Evolutionary conservation across 2,797 vertebrate genomes (phyloP).

Genomic region (Enteromius argenteus): DNA sequence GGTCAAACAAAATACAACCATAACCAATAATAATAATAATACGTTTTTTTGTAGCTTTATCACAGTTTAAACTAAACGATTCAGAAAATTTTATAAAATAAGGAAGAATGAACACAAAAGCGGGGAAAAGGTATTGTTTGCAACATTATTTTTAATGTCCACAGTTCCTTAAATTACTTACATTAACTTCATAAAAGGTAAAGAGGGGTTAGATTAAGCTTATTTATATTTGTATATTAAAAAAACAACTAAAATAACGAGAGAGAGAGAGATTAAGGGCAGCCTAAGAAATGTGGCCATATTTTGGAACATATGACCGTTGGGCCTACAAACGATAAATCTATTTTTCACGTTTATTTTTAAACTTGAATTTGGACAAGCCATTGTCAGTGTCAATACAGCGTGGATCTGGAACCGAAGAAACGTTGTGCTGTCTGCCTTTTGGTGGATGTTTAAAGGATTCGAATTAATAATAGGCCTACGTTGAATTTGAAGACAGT

Average conservation of each 20-base stretch:
- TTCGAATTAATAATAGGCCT: not conserved
- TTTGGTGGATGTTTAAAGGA: conserved; percentile 14
- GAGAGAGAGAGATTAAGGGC: not conserved
- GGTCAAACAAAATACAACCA: not conserved
- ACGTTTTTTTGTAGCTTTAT: not conserved
- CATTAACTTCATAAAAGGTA: not conserved
- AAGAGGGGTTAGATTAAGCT: not conserved
- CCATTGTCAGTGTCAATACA: not conserved
- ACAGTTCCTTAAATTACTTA: not conserved
- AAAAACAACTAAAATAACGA: not conserved
- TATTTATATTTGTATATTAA: not conserved
- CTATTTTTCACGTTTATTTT: not conserved
- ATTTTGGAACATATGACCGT: not conserved
- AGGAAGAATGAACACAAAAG: too few relatives aligned
- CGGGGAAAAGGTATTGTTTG: not conserved
- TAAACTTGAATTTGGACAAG: conserved; percentile 2
- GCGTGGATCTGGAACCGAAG: not conserved
- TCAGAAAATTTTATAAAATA: not conserved
- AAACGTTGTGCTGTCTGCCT: not conserved
- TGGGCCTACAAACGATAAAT: too few relatives aligned
- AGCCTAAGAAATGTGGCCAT: not conserved
- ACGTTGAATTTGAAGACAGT: not conserved
- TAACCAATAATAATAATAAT: not conserved
- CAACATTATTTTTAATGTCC: not conserved
- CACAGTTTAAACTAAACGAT: not conserved